Conservation (phyloP, 2,888 invertebrate genomes). For the Neoascia interrupta region DNA sequence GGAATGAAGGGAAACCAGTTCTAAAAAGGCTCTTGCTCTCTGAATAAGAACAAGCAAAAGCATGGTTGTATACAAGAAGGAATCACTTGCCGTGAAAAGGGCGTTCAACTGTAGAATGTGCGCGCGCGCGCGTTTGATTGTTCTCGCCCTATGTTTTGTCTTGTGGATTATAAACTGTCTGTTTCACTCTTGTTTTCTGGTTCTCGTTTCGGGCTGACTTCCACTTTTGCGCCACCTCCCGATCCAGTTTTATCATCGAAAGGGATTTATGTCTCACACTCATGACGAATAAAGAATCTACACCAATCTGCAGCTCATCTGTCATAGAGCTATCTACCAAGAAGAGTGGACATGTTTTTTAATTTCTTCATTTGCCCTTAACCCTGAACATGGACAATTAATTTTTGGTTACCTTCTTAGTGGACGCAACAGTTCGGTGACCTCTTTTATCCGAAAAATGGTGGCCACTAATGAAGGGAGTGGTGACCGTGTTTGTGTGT, state of each 20-base stretch:
- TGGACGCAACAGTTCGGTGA: too few relatives aligned
- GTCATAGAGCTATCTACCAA: constrained; percentile 32
- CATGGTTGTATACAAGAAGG: constrained; percentile 68
- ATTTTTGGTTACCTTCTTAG: too few relatives aligned
- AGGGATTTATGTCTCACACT: constrained; percentile 29
- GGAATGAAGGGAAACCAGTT: constrained; percentile 69
- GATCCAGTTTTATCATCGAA: constrained; percentile 19
- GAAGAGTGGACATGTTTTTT: background rate
- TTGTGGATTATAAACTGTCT: constrained; percentile 53
- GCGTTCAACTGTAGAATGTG: constrained; percentile 76
- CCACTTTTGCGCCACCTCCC: background rate
- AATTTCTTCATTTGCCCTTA: background rate
- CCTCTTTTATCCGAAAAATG: background rate
- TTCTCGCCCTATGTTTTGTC: constrained; percentile 41
- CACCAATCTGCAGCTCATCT: too few relatives aligned
- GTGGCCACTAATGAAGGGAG: too few relatives aligned
- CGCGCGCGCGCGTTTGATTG: constrained; percentile 58
- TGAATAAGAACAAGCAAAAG: constrained; percentile 62
- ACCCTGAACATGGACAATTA: background rate
- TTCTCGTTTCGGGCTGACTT: constrained; percentile 29
- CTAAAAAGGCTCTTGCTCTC: constrained; percentile 68
- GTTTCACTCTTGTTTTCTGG: constrained; percentile 65
- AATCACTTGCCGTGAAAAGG: constrained; percentile 80
- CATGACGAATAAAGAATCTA: too few relatives aligned
- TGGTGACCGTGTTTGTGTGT: too few relatives aligned